A percentile compares a stretch with the other conserved stretches of the same genome.
These are phyloP conservation scores for Aramus guarauna DNA, from an alignment of 2,113 vertebrate genomes.

Conservation along the genomic window DNA sequence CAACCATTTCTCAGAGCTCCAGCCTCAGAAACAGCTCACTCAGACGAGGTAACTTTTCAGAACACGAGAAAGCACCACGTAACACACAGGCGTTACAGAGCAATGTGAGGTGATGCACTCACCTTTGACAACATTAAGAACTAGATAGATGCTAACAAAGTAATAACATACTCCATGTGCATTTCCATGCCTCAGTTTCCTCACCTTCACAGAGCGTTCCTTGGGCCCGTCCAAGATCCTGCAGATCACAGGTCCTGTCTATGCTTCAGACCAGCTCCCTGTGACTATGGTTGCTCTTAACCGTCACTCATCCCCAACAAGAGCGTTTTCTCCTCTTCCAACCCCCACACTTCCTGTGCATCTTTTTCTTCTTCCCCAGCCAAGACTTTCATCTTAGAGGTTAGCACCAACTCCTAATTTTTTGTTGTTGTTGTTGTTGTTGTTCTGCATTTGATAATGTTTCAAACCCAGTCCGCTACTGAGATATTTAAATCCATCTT, in stretches of 20 bases:
- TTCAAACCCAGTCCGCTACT: not conserved
- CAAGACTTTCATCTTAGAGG: not conserved
- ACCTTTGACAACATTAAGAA: not conserved
- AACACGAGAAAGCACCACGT: not conserved
- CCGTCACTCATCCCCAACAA: not conserved
- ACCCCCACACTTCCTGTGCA: constrained; percentile 58
- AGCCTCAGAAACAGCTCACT: not conserved
- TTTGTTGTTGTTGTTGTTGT: not conserved
- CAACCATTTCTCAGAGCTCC: not conserved
- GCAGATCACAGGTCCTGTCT: not conserved
- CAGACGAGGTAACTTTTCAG: not conserved
- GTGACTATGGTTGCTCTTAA: not conserved
- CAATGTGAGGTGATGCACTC: not conserved
- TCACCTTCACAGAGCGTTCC: rapidly evolving
- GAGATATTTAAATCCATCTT: not conserved
- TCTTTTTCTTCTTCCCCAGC: constrained; percentile 13
- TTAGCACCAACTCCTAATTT: not conserved
- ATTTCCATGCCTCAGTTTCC: not conserved
- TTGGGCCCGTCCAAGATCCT: not conserved
- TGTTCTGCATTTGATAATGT: not conserved
- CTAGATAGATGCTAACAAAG: not conserved
- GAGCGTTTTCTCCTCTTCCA: not conserved
- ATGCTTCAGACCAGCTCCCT: not conserved
- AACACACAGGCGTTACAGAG: not conserved
- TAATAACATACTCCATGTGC: not conserved